Base-by-base conservation (phyloP, 1,140 invertebrate species). In the Sogatella furcifera region DNA sequence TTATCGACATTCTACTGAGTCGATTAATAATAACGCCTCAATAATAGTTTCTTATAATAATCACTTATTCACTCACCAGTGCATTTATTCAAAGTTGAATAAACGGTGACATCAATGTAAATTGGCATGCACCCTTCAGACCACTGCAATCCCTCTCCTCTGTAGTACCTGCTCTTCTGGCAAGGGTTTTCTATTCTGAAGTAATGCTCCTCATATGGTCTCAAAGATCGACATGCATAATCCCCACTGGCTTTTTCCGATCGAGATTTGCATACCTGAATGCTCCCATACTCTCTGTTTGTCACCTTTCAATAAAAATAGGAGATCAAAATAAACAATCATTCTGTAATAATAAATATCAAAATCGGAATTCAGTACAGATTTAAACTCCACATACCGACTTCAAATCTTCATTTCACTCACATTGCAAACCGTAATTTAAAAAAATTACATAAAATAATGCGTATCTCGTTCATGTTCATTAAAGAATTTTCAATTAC, bases 121-220 rank as follows among this genome's bases (percentile, higher is more conserved):
- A 58, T 42, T 14, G 57, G 57, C 31, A 21, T 58, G 57, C 57
- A 58, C 6, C 19, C 15, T 31, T 58, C 57, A 24, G 34, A 22
- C 57, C 57, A 58, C n/a, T 21, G 21, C 46, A 19, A 14, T 49
- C 46, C 34, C 14, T 44, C 13, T 13, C 46, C 41, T 19, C 41
- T 15, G 15, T 43, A 57, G 13, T 24, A 19, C n/a, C 21, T 43
- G 21, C 34, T 21, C 46, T 41, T 44, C 21, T 41, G 41, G 41
- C 55, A 57, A 6, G 55, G 55, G 17, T 57, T 42, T 22, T 28
- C 11, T 21, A 52, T 52, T n/a, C 8, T 52, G 34, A 38, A 52
- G 14, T 52, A 21, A 11, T 52, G 46, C 10, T 21, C 46, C 6
- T 52, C 19, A 11, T 52, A 21, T 11, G 19, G 22, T 13, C 46